phyloP scores from a whole-genome alignment of 2,888 invertebrate species.

The Caenorhabditis angaria region DNA sequence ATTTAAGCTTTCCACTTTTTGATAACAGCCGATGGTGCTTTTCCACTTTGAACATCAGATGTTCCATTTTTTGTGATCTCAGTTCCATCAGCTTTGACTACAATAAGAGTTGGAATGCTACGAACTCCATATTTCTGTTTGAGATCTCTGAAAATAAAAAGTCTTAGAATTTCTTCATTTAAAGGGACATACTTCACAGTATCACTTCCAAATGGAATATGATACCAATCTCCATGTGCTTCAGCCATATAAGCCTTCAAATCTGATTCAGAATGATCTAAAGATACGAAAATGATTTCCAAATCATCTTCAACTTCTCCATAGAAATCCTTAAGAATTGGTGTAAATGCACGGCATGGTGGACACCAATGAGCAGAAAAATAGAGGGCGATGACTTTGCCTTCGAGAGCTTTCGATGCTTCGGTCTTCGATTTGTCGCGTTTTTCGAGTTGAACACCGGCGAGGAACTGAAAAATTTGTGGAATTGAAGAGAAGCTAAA shows the following conservation, averaged over 20 bases:
- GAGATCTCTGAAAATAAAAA: conserved; percentile 73
- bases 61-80: conserved; percentile 73
- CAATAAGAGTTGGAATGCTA: conserved; percentile 74
- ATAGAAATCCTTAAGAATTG: conserved; percentile 73
- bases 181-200: conserved; percentile 68
- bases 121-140: conserved; percentile 73
- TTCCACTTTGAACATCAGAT: conserved; percentile 70
- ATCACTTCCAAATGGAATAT: conserved; percentile 72
- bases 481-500: too few relatives aligned
- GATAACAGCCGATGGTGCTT: conserved; percentile 36
- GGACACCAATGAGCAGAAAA: conserved; percentile 77
- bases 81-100: conserved; percentile 74
- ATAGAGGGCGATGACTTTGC: conserved; percentile 57
- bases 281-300: conserved; percentile 76
- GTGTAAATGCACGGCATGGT: conserved; percentile 75
- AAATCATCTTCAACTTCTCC: conserved; percentile 72
- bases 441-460: conserved; percentile 49
- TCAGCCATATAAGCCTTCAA: conserved; percentile 73
- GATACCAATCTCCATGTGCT: conserved; percentile 75
- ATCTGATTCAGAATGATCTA: conserved; percentile 71
- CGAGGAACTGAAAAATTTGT: too few relatives aligned
- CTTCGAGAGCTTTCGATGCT: conserved; percentile 45
- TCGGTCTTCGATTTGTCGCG: conserved; percentile 41
- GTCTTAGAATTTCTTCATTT: too few relatives aligned
- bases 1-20: conserved; percentile 40